Base-by-base conservation (phyloP, 2,113 vertebrate species). In the Barnardius zonarius region DNA sequence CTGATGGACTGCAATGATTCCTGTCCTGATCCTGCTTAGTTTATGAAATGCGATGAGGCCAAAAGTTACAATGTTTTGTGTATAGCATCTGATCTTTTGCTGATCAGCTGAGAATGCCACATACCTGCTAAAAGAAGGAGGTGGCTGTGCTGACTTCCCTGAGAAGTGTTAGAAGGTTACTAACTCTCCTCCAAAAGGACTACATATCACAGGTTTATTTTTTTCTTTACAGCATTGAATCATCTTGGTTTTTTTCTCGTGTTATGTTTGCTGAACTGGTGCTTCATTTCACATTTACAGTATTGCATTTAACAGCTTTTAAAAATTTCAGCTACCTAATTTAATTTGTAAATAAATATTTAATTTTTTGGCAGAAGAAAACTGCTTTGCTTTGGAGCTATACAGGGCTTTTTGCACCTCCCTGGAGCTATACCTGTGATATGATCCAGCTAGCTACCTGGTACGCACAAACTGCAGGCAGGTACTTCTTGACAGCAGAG, bases 391-490 rank as follows among this genome's bases (percentile, higher is more conserved):
- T 1, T 2, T 52, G 76, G n/a, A 88, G 54, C 24, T 1, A 1
- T 11, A 14, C 6, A 0, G 0, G 73, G 66, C 51, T 67, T 25
- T 52, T 86, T 23, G 41, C 3, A 1, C 9, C 18, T 37, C 31
- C 44, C 18, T 43, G 1, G 4, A 84, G 66, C 28, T 33, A 8
- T 24, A 8, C 0, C 1, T 72, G 35, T 67, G 63, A 7, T 19
- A 4, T 1, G 7, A 25, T 25, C 37, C 66, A 74, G 54, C 30
- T 35, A 48, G 20, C 52, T 27, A 10, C 48, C n/a, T 57, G 24
- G 12, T 31, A 0, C 6, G 11, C 22, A 28, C 24, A 10, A 33
- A 13, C 13, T 61, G 39, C 41, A 52, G 57, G 59, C 35, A 27
- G 14, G 28, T 62, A 2, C 72, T 68, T 67, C 10, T 24, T 68